These are phyloP conservation scores for Channa maculata DNA, from an alignment of 2,113 vertebrate species.

Conservation along the genomic window DNA sequence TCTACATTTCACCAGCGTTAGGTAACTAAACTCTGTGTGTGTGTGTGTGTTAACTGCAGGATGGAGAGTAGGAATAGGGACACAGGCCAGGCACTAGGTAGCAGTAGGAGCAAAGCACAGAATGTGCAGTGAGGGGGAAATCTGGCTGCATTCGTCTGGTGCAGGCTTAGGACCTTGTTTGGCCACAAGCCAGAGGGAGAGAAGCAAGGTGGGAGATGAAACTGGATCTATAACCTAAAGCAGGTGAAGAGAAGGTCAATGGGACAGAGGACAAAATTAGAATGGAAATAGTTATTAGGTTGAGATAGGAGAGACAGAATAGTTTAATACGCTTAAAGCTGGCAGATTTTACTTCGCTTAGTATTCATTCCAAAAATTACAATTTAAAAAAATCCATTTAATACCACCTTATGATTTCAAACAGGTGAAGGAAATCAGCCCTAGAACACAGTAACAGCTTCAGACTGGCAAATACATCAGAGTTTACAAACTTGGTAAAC, in stretches of 20 bases:
- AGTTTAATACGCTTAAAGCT: not conserved
- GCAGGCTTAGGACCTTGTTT: conserved; percentile 30
- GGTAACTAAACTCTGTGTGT: conserved; percentile 4
- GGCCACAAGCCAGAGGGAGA: conserved; percentile 17
- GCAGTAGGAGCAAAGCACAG: conserved; percentile 3
- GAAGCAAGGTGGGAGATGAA: conserved; percentile 5
- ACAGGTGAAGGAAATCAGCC: not conserved
- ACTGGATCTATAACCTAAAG: not conserved
- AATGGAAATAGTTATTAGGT: not conserved
- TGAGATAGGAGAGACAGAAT: not conserved
- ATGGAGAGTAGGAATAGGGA: conserved; percentile 2
- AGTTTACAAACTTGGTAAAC: not conserved
- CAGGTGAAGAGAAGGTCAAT: not conserved
- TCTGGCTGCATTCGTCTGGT: conserved; percentile 31
- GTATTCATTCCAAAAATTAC: too few species aligned
- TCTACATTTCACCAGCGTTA: conserved; percentile 12
- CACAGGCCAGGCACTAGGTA: conserved; percentile 6
- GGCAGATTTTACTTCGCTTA: too few species aligned
- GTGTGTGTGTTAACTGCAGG: not conserved
- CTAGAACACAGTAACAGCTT: not conserved
- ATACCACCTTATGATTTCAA: not conserved
- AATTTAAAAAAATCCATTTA: not conserved
- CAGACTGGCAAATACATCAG: not conserved
- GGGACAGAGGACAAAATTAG: not conserved
- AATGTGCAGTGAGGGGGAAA: conserved; percentile 12